phyloP scores from a whole-genome alignment of 2,888 invertebrate genomes.

The Cristatella mucedo region DNA sequence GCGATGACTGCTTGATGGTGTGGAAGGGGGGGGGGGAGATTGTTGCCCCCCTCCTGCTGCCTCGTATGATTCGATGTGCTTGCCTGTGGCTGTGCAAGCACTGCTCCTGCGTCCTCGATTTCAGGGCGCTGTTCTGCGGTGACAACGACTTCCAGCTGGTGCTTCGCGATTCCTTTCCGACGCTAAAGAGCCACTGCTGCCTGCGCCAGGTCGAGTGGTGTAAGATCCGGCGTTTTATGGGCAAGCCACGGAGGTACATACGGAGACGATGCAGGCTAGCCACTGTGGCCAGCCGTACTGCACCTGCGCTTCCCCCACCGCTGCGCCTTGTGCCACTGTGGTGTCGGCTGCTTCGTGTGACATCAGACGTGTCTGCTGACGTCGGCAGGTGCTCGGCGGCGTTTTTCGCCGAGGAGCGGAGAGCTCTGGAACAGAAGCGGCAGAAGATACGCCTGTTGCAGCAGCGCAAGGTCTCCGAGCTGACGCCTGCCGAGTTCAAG shows the following conservation, averaged over 20 bases:
- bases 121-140: conserved; percentile 73
- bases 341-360: background rate
- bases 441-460: conserved; percentile 80
- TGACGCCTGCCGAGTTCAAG: conserved; percentile 47
- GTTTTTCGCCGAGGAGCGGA: conserved; percentile 86
- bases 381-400: conserved; percentile 45
- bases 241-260: conserved; percentile 74
- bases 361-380: no score
- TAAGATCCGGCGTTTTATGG: conserved; percentile 83
- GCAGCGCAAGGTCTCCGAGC: conserved; percentile 58
- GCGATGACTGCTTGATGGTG: no score
- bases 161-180: conserved; percentile 79
- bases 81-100: no score
- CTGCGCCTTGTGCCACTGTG: background rate
- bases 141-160: conserved; percentile 92
- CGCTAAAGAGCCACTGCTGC: conserved; percentile 63
- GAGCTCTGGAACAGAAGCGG: conserved; percentile 71
- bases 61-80: no score
- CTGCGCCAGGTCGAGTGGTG: conserved; percentile 84
- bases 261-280: no score
- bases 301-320: no score
- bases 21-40: no score
- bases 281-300: no score
- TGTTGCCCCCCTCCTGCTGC: no score
- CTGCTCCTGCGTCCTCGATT: no score